Percentiles rank a stretch among this genome's conserved stretches.
phyloP scores from a whole-genome alignment of 1,140 invertebrate genomes.

The Homalodisca vitripennis region DNA sequence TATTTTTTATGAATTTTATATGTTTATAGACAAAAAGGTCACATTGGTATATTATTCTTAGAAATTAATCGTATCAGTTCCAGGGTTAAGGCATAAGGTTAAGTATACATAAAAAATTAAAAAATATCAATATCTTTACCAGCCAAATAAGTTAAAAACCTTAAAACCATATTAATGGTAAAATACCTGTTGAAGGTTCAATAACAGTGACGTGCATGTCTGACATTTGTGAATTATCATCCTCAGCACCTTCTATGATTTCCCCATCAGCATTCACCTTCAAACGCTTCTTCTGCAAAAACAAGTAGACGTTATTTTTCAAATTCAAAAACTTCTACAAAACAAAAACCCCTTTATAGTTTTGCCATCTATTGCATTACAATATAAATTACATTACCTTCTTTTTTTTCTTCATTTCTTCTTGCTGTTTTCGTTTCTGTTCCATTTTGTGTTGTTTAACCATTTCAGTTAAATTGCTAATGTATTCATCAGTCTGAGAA shows the following conservation, averaged over 20 bases:
- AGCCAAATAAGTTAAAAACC: too few species aligned
- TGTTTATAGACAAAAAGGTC: too few species aligned
- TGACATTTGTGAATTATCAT: slow-evolving; percentile 71
- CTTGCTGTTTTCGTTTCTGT: slow-evolving; percentile 79
- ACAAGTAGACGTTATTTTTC: background rate
- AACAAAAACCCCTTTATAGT: background rate
- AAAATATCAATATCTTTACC: too few species aligned
- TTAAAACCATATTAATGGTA: too few species aligned
- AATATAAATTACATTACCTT: slow-evolving; percentile 2
- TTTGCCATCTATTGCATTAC: background rate
- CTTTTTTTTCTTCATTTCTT: slow-evolving; percentile 77
- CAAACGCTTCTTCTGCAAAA: slow-evolving; percentile 54
- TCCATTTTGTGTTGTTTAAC: slow-evolving; percentile 93
- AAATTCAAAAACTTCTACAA: background rate
- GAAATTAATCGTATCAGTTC: too few species aligned
- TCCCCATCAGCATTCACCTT: slow-evolving; percentile 62
- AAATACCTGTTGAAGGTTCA: slow-evolving; percentile 86
- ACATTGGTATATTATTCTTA: too few species aligned
- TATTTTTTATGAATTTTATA: too few species aligned
- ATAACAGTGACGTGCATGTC: slow-evolving; percentile 82
- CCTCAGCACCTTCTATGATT: slow-evolving; percentile 58
- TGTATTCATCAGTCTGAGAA: slow-evolving; percentile 98
- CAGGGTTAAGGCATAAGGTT: too few species aligned
- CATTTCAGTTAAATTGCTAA: slow-evolving; percentile 94
- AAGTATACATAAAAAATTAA: too few species aligned